Percentiles rank a stretch among this genome's conserved stretches.
Evolutionary conservation across 37 sponge, comb jelly and placozoan species (phyloP).

Genomic region (Cladorhizidae sp.): DNA sequence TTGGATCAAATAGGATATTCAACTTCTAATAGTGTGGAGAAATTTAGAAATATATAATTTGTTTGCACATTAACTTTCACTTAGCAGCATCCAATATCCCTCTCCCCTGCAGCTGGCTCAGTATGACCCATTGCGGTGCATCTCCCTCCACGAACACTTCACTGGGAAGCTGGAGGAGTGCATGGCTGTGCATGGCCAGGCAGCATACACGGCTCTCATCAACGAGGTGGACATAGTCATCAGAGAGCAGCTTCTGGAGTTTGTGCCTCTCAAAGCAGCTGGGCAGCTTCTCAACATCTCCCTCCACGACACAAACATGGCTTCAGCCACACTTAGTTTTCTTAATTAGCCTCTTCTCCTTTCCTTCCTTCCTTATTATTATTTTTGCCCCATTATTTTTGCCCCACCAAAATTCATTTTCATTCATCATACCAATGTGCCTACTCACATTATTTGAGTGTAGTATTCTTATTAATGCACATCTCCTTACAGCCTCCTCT

Average conservation of each 20-base stretch:
- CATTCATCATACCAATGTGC: not conserved
- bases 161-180: slow-evolving; percentile 54
- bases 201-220: slow-evolving; percentile 33
- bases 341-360: not conserved
- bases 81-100: too few relatives aligned
- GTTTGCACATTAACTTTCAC: too few relatives aligned
- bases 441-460: too few relatives aligned
- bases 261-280: slow-evolving; percentile 24
- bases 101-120: slow-evolving; percentile 32
- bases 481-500: not conserved
- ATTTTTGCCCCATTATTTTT: not conserved
- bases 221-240: slow-evolving; percentile 28
- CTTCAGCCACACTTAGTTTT: not conserved
- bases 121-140: slow-evolving; percentile 55
- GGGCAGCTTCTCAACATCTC: slow-evolving; percentile 1
- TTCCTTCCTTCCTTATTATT: not conserved
- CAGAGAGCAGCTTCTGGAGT: slow-evolving; percentile 40
- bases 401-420: not conserved
- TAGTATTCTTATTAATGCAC: too few relatives aligned
- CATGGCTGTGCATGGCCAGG: slow-evolving; percentile 19
- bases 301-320: not conserved
- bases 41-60: too few relatives aligned
- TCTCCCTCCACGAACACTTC: slow-evolving; percentile 43
- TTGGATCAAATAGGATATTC: too few relatives aligned
- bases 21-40: too few relatives aligned